These are phyloP conservation scores for Electrophaes corylata DNA, from an alignment of 2,888 invertebrate genomes.

Conservation along the genomic window DNA sequence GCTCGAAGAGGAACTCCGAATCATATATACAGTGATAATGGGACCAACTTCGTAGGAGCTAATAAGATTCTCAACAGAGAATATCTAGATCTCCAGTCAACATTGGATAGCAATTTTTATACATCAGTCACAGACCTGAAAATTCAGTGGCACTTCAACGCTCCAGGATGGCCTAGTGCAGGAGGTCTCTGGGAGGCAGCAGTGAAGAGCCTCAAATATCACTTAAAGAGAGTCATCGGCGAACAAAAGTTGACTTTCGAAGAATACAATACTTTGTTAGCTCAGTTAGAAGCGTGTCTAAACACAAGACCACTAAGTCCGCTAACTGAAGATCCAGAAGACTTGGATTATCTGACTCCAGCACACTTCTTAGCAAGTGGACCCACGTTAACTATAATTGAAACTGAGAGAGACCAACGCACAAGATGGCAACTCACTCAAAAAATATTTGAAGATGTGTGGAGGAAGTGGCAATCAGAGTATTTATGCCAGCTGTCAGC, in stretches of 20 bases:
- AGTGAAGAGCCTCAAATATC: conserved; percentile 12
- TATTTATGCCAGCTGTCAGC: too few species aligned
- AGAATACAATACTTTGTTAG: conserved; percentile 37
- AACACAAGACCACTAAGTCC: conserved; percentile 40
- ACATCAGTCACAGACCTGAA: not conserved
- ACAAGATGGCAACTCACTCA: too few species aligned
- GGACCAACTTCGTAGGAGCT: too few species aligned
- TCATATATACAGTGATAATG: not conserved
- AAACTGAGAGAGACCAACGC: too few species aligned
- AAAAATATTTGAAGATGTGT: too few species aligned
- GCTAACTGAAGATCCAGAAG: conserved; percentile 37
- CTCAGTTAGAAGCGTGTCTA: conserved; percentile 40
- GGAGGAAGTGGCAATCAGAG: too few species aligned
- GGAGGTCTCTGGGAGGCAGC: conserved; percentile 4
- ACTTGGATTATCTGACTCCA: conserved; percentile 39
- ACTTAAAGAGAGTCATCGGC: conserved; percentile 38
- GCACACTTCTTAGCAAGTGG: conserved; percentile 35
- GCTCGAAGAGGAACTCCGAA: not conserved
- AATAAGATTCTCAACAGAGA: too few species aligned
- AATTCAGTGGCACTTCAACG: conserved; percentile 1
- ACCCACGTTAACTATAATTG: too few species aligned
- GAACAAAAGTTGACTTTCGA: conserved; percentile 41
- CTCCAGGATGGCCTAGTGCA: too few species aligned
- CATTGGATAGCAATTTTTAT: not conserved
- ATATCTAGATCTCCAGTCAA: too few species aligned